Conservation (phyloP, 2,888 invertebrate species). For the Drosophila anomalipes region DNA sequence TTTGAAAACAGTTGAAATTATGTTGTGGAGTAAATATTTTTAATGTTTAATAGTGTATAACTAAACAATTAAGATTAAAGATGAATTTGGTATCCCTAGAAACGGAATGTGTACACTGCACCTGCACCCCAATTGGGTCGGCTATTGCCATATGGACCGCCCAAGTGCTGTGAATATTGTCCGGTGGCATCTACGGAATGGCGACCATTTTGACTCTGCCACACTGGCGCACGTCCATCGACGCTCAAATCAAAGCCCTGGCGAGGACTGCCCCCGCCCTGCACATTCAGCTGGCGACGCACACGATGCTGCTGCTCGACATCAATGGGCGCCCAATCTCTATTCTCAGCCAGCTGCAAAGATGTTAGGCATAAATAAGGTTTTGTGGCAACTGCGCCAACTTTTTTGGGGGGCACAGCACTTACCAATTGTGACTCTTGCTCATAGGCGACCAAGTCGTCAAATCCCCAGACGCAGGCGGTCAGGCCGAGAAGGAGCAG, state of each 20-base stretch:
- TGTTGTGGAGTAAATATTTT: slow-evolving; percentile 5
- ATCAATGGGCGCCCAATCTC: background rate
- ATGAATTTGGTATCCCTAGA: slow-evolving; percentile 21
- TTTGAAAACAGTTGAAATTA: background rate
- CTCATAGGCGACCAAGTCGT: slow-evolving; percentile 10
- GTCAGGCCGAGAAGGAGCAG: slow-evolving; percentile 14
- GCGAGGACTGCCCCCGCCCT: slow-evolving; percentile 69
- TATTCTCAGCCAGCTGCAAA: slow-evolving; percentile 3
- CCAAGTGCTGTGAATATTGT: slow-evolving; percentile 79
- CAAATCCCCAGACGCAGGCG: slow-evolving; percentile 14
- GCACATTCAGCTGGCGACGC: slow-evolving; percentile 57
- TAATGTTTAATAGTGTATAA: background rate
- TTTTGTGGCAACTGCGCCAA: background rate
- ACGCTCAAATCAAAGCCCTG: slow-evolving; percentile 72
- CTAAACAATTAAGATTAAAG: background rate
- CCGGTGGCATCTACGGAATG: slow-evolving; percentile 77
- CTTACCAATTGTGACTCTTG: slow-evolving; percentile 16
- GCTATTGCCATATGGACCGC: slow-evolving; percentile 83
- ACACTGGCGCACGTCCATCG: slow-evolving; percentile 72
- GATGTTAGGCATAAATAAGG: background rate
- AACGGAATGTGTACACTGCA: slow-evolving; percentile 58
- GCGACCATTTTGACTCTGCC: slow-evolving; percentile 77
- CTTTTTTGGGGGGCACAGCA: background rate
- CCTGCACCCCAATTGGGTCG: slow-evolving; percentile 67
- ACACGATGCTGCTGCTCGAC: slow-evolving; percentile 25